Evolutionary conservation across 2,797 vertebrate genomes (phyloP), one percentile per base, ranked within the genome.

Genomic region (Parotocinclus haroldoi): DNA sequence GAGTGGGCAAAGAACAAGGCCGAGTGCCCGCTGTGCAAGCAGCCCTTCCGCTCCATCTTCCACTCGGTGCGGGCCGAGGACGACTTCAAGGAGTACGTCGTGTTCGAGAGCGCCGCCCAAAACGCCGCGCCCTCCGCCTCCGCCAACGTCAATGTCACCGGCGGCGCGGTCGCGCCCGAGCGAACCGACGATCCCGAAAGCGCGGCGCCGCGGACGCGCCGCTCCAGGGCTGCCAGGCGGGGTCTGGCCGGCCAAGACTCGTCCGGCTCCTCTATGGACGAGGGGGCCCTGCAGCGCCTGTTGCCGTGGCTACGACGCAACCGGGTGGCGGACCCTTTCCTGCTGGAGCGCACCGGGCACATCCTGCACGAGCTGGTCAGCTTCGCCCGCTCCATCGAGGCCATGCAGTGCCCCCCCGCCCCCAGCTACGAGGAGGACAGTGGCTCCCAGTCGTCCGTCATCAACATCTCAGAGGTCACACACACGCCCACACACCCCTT

Each of bases 1-100:
- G 95, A 99, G 74, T 98, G 95, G 96, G 94, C 96, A 44, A 98
- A 96, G 81, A 98, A 96, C 90, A 98, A 99, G 85, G 94, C 95
- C 0, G 94, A 98, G 73, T 99, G 96, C 59, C 96, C 95, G 0
- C 85, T 98, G 0, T 99, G 96, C 84, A 98, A 98, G 75, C 95
- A 98, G 55, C 93, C 95, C 0, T 98, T 98, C 78, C 87, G 87
- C 79, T 95, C 95, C 38, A 98, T 98, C 69, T 95, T 96, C 78
- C 96, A 99, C 82, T 96, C 88, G 14, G 92, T 95, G 73, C 92
- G 91, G 62, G 94, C 96, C 0, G 93, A 97, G 76, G 87, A 94
- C 58, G 93, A 98, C 78, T 99, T 93, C 49, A 91, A 98, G 77
- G 94, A 95, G 38, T 95, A 92, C 48, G 72, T 94, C 14, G 81